Evolutionary conservation across 2,797 vertebrate species (phyloP).

Genomic region (Enteromius fasciolatus): DNA sequence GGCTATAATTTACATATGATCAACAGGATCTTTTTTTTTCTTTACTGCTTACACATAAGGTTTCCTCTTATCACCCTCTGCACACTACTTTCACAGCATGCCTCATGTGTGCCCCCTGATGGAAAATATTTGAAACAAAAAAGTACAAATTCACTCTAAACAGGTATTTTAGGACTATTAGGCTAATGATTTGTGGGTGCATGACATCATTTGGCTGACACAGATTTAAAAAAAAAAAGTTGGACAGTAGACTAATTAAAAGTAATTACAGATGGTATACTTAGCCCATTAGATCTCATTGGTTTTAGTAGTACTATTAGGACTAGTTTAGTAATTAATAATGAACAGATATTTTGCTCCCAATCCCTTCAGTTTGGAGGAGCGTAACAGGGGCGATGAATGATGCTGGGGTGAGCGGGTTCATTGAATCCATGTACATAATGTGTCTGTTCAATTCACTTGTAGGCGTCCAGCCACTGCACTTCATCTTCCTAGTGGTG

Average conservation of each 20-base stretch:
- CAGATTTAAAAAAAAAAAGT: neutral
- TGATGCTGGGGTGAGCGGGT: constrained; percentile 30
- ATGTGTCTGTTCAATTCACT: constrained; percentile 23
- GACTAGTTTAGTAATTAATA: neutral
- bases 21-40: neutral
- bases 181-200: neutral
- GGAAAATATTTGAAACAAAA: constrained; percentile 61
- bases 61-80: constrained; percentile 5
- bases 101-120: constrained; percentile 75
- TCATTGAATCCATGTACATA: constrained; percentile 12
- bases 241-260: neutral
- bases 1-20: neutral
- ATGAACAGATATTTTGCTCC: neutral
- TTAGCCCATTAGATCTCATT: neutral
- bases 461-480: constrained; percentile 36
- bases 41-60: neutral
- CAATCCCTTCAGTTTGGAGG: neutral
- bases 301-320: neutral
- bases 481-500: constrained; percentile 47
- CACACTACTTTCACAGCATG: constrained; percentile 32
- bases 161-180: constrained; percentile 6
- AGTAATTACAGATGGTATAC: neutral
- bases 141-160: constrained; percentile 15
- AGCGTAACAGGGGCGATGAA: neutral
- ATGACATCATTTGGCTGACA: constrained; percentile 4